Evolutionary conservation across 2,797 vertebrate species (phyloP), one percentile per base, ranked within the genome.

Genomic region (Dallia pectoralis): DNA sequence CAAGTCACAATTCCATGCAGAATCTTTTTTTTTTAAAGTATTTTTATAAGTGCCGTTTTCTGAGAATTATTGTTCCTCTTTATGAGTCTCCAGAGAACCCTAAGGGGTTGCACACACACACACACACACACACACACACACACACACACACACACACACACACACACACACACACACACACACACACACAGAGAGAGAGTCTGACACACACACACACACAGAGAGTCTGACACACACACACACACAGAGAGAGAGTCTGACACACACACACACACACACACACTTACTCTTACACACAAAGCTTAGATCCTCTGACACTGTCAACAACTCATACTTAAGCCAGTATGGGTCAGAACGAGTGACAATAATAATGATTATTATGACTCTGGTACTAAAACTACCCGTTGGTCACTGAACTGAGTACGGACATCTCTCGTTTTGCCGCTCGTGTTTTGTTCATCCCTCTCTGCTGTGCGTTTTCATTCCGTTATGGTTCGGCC

Each of bases 351-450:
- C 62, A 64, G 62, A 64, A 15, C 19, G 29, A 64, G 62, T 64
- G 62, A 30, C 29, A 29, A 64, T 64, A 30, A 64, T 64, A 30
- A 16, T 64, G 62, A 64, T 64, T 64, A 64, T 63, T 27, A 63
- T 63, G 29, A 30, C 7, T 64, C 14, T 16, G 18, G 29, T 16
- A 7, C 16, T 16, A 27, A 32, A 32, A 64, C 30, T 64, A 64
- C 16, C 27, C 19, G 29, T 32, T 64, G 30, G 27, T 15, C 30
- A 32, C 18, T 6, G 30, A 29, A 63, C 25, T 63, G 61, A 29
- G 62, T 64, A 16, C 32, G 62, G 15, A 7, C 30, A 32, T 29
- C 27, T 64, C 27, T 64, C 19, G 62, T 64, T 64, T 30, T 64
- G 62, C 62, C 19, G 11, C 30, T 33, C 14, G 16, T 64, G 27